Base-by-base conservation (phyloP, 1,140 invertebrate genomes). In the Lethrus apterus region DNA sequence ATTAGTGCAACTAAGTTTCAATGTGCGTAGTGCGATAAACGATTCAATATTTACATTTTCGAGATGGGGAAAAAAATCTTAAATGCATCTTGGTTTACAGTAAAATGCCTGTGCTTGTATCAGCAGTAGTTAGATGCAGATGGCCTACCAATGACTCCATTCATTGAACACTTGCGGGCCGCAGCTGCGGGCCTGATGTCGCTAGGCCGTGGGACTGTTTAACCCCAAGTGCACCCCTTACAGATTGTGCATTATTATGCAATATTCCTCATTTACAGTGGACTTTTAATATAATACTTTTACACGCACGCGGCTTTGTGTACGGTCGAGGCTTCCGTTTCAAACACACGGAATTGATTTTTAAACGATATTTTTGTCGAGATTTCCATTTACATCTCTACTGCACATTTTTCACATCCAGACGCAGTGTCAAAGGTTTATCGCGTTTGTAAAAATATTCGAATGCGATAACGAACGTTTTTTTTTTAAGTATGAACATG, bases 141-240 rank as follows among this genome's bases (percentile, higher is more conserved):
- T 38, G 41, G 34, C 24, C 33, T 30, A 52, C 46, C 46, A 52
- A 52, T 52, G 41, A 38, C 15, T 32, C 51, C 46, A 49, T 52
- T 48, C 51, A 52, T 52, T 49, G 51, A 48, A 52, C 51, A 52
- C 51, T 52, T 52, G 51, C 45, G 51, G 34, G 35, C 35, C 46
- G 34, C 51, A 52, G 51, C 51, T 52, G 51, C 51, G 46, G 42
- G 51, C 46, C 51, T 42, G 31, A 40, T 48, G 46, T 38, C 31
- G 40, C 44, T 41, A 24, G 32, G 34, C 51, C 46, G 51, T 49
- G 51, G 46, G 51, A 52, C 46, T 48, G 29, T 44, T 42, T 42
- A 42, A 42, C 40, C 40, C 40, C 40, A 42, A 42, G 40, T 42
- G 40, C 40, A 42, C 40, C 40, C 40, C 40, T 42, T 42, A 42